Conservation (phyloP, 1,140 invertebrate species). For the Mycetomoellerius zeteki region DNA sequence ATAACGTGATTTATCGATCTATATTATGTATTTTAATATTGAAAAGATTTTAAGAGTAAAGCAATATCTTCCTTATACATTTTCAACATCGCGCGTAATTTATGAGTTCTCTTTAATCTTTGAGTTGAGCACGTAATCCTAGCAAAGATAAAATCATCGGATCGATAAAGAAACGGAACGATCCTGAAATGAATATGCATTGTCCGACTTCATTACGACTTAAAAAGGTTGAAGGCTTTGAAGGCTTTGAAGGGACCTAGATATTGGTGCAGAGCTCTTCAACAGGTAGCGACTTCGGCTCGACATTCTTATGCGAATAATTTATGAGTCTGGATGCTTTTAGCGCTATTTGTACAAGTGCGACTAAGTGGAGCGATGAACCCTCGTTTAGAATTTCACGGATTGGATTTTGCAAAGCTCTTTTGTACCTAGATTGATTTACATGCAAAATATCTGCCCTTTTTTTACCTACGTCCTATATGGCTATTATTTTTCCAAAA, state of each 20-base stretch:
- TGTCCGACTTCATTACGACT: conserved; percentile 47
- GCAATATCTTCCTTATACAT: neutral
- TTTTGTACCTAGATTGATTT: conserved; percentile 36
- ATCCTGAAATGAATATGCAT: conserved; percentile 64
- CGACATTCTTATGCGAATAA: conserved; percentile 59
- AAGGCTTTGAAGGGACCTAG: conserved; percentile 43
- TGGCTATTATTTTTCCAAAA: conserved; percentile 5
- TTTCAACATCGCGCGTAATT: neutral
- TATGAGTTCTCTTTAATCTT: conserved; percentile 25
- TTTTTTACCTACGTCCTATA: neutral
- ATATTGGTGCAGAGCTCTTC: conserved; percentile 50
- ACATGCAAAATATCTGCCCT: neutral
- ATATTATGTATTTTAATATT: neutral
- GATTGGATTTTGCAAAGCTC: conserved; percentile 43
- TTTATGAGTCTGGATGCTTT: conserved; percentile 53
- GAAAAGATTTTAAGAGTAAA: conserved; percentile 1
- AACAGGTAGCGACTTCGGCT: conserved; percentile 62
- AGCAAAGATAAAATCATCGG: conserved; percentile 39
- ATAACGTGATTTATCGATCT: neutral
- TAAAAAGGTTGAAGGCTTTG: no score
- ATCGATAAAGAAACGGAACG: conserved; percentile 44
- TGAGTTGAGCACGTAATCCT: conserved; percentile 18
- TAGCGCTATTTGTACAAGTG: conserved; percentile 54
- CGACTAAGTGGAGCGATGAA: conserved; percentile 21
- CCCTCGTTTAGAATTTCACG: conserved; percentile 40